A percentile compares a stretch with the other conserved stretches of the same genome.
These are phyloP conservation scores for Drosophila saltans DNA, from an alignment of 1,140 invertebrate genomes.

Conservation along the genomic window DNA sequence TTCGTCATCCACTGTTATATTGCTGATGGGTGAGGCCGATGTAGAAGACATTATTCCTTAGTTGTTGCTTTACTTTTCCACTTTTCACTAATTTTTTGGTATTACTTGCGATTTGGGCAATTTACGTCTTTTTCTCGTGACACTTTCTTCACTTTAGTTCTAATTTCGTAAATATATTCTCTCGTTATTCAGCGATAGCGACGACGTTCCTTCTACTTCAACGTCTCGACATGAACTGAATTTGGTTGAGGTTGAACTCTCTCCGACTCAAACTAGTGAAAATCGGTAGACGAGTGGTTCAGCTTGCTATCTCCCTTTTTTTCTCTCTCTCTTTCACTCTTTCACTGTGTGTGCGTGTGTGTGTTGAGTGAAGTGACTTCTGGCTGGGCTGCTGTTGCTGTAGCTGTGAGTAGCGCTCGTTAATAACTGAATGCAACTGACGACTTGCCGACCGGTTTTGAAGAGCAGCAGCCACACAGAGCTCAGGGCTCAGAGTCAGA, in stretches of 20 bases:
- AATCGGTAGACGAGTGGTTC: constrained; percentile 40
- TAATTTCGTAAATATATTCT: constrained; percentile 3
- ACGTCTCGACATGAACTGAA: constrained; percentile 79
- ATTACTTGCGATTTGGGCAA: neutral
- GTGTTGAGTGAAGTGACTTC: constrained; percentile 63
- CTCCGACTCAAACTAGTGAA: constrained; percentile 78
- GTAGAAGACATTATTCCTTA: constrained; percentile 79
- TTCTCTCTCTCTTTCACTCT: constrained; percentile 29
- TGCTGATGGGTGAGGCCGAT: constrained; percentile 81
- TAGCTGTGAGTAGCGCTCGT: constrained; percentile 77
- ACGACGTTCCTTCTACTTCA: constrained; percentile 43
- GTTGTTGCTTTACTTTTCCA: constrained; percentile 27
- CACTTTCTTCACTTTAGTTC: constrained; percentile 19
- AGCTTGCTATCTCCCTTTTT: constrained; percentile 26
- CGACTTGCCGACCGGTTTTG: constrained; percentile 74
- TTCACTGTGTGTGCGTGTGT: constrained; percentile 35
- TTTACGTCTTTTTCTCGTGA: constrained; percentile 1
- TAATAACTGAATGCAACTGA: constrained; percentile 81
- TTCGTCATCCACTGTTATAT: constrained; percentile 82
- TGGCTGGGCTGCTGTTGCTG: constrained; percentile 53
- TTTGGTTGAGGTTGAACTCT: constrained; percentile 54
- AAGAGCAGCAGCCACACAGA: constrained; percentile 41
- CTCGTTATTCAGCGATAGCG: constrained; percentile 2
- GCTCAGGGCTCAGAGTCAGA: constrained; percentile 4
- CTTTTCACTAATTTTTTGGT: constrained; percentile 21